Conservation (phyloP, 2,888 invertebrate genomes). For the Physocephala rufipes region DNA sequence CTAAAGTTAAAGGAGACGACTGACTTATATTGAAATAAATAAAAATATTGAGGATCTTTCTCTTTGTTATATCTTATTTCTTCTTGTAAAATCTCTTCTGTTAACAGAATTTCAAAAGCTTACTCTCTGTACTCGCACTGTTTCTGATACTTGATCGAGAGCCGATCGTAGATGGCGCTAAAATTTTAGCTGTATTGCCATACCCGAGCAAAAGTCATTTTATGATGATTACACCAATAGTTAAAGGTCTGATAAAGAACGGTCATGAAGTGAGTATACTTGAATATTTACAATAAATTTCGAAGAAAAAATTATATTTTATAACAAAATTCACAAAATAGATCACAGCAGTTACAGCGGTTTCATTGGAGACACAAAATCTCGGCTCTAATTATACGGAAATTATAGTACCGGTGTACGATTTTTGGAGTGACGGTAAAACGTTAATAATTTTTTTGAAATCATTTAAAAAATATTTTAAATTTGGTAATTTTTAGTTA, state of each 20-base stretch:
- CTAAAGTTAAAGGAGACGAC: no score
- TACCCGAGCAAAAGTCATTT: constrained; percentile 67
- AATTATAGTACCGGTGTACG: constrained; percentile 60
- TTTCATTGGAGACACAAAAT: constrained; percentile 50
- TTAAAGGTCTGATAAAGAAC: constrained; percentile 63
- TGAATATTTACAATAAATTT: not conserved
- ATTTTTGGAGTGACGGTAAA: constrained; percentile 59
- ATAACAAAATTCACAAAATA: constrained; percentile 14
- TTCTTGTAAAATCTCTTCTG: no score
- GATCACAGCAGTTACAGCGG: constrained; percentile 59
- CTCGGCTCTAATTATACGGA: constrained; percentile 61
- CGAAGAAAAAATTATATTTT: not conserved
- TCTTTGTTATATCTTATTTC: no score
- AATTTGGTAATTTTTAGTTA: constrained; percentile 57
- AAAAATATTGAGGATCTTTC: no score
- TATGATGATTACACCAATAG: constrained; percentile 65
- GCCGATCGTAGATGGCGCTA: constrained; percentile 48
- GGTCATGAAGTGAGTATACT: constrained; percentile 64
- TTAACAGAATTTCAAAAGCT: constrained; percentile 15
- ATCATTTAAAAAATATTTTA: no score
- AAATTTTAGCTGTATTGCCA: constrained; percentile 66
- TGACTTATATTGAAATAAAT: no score
- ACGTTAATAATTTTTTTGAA: no score
- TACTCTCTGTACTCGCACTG: not conserved
- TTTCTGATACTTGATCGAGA: constrained; percentile 33